These are phyloP conservation scores for Heterotilapia buettikoferi DNA, from an alignment of 2,113 vertebrate species.

Conservation along the genomic window DNA sequence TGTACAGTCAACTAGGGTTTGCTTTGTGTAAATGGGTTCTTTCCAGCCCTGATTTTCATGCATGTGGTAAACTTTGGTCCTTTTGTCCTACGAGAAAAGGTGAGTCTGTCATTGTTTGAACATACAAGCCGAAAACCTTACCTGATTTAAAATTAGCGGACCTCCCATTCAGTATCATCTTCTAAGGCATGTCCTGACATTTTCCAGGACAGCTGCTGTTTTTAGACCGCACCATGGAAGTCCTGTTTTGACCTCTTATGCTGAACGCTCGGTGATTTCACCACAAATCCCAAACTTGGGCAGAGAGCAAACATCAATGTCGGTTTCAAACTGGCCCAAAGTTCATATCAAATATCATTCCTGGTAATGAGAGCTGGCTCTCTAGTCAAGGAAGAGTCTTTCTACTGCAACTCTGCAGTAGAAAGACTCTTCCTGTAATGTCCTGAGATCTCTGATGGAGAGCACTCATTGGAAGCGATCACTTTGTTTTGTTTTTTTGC, in stretches of 20 bases:
- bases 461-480: background rate
- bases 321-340: background rate
- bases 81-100: background rate
- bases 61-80: background rate
- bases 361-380: background rate
- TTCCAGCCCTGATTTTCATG: background rate
- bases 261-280: background rate
- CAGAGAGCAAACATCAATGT: background rate
- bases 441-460: background rate
- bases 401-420: background rate
- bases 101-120: background rate
- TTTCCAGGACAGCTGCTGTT: background rate
- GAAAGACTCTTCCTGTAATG: background rate
- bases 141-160: rapidly evolving
- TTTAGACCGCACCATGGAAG: background rate
- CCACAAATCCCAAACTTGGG: background rate
- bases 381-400: background rate
- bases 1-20: constrained; percentile 19
- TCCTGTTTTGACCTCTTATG: background rate
- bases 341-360: background rate
- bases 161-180: background rate
- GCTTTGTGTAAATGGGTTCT: constrained; percentile 15
- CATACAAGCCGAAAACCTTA: background rate
- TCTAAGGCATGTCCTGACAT: background rate
- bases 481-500: background rate